These are phyloP conservation scores for Ginglymostoma cirratum DNA, from an alignment of 2,113 vertebrate genomes.

Conservation along the genomic window DNA sequence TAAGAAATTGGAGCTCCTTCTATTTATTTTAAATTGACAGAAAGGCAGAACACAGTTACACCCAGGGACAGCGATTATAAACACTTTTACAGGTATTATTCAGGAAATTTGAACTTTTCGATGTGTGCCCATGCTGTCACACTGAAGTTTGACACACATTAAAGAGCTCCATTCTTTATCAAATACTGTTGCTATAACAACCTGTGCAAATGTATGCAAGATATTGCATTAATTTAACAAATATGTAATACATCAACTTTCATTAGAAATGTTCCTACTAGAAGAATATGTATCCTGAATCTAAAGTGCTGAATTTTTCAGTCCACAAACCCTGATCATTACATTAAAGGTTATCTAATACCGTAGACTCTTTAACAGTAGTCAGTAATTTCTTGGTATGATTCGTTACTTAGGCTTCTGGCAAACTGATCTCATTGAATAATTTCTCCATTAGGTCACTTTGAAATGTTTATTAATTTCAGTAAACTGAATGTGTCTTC, in stretches of 20 bases:
- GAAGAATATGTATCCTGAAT: neutral
- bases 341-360: neutral
- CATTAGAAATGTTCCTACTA: neutral
- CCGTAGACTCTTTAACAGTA: neutral
- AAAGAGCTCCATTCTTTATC: neutral
- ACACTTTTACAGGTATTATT: neutral
- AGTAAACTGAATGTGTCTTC: neutral
- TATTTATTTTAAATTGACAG: neutral
- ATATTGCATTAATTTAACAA: neutral
- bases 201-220: neutral
- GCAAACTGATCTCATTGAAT: neutral
- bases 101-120: neutral
- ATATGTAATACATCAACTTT: neutral
- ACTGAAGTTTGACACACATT: neutral
- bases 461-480: neutral
- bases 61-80: neutral
- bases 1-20: neutral
- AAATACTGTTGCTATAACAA: neutral
- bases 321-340: neutral
- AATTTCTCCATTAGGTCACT: neutral
- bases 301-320: neutral
- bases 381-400: neutral
- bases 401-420: neutral
- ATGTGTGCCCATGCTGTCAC: neutral
- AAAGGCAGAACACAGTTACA: neutral